phyloP scores from a whole-genome alignment of 2,797 vertebrate genomes.

The Euthynnus affinis region DNA sequence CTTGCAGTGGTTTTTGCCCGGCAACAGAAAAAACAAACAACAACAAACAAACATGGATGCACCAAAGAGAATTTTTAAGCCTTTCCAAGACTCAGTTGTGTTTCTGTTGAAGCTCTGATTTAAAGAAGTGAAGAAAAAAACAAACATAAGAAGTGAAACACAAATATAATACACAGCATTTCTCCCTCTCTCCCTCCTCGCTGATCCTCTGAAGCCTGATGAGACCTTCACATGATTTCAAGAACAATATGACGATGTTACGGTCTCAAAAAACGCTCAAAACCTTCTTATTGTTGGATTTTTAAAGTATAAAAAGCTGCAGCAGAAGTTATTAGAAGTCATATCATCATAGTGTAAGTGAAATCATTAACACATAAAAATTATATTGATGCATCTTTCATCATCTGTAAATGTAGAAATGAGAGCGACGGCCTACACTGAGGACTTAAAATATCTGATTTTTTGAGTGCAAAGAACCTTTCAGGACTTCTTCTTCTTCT shows the following conservation, averaged over 20 bases:
- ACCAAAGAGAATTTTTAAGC: not conserved
- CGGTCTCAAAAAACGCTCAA: not conserved
- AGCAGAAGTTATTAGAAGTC: not conserved
- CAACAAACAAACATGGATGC: not conserved
- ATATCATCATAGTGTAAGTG: not conserved
- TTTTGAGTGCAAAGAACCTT: no score
- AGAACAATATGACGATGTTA: not conserved
- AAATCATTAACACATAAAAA: not conserved
- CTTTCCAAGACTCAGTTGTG: not conserved
- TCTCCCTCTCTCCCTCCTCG: not conserved
- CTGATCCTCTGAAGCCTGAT: not conserved
- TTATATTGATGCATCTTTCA: not conserved
- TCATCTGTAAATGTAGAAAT: not conserved
- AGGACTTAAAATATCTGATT: no score
- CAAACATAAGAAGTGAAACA: not conserved
- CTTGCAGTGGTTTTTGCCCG: slow-evolving; percentile 25
- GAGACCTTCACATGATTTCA: slow-evolving; percentile 4
- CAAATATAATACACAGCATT: not conserved
- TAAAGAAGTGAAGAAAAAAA: slow-evolving; percentile 4
- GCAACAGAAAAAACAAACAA: slow-evolving; percentile 6
- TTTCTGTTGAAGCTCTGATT: not conserved
- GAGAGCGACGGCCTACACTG: no score
- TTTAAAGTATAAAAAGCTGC: slow-evolving; percentile 4
- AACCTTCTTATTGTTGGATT: not conserved
- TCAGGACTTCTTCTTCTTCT: no score